Base-by-base conservation (phyloP, 1,140 invertebrate genomes). In the Antheraea pernyi region DNA sequence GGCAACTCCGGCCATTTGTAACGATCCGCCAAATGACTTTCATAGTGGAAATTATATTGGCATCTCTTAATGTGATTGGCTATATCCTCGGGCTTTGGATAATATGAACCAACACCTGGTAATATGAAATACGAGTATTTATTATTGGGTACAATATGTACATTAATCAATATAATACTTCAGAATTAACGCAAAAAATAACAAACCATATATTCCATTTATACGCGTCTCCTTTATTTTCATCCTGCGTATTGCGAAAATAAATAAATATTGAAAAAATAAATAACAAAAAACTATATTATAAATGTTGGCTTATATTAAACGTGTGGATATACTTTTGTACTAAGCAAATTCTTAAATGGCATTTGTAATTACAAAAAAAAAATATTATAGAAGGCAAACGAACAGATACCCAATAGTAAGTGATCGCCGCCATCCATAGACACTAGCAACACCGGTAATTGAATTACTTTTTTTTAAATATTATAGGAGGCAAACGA, bases 51-150 rank as follows among this genome's bases (percentile, higher is more conserved):
- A 82, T 97, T 95, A 85, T 96, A 97, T 91, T 96, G 94, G 80
- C 95, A 95, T 75, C 93, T 93, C 75, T 94, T 93, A 59, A 97
- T 94, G 86, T 96, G 96, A 70, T 93, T 84, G 60, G 93, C 87
- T 82, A 96, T 96, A 85, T 97, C 94, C 71, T 94, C 93, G 62
- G 97, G 97, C 85, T 96, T 95, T 0, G 97, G 97, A 88, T 97
- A 97, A 66, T 95, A 60, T 16, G 79, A 77, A 39, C 75, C 80
- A 13, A 70, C 66, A 65, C 80, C 82, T 87, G 72, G 72, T 70
- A 30, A 71, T 18, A 7, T 19, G 22, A 46, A 19, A n/a, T 64
- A n/a, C 7, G 7, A 0, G 0, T 3, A 65, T 46, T n/a, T 13
- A 42, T 18, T 18, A 42, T 18, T 7, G 37, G 8, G n/a, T n/a